Evolutionary conservation across 2,888 invertebrate genomes (phyloP).

Genomic region (Tipula confusa): DNA sequence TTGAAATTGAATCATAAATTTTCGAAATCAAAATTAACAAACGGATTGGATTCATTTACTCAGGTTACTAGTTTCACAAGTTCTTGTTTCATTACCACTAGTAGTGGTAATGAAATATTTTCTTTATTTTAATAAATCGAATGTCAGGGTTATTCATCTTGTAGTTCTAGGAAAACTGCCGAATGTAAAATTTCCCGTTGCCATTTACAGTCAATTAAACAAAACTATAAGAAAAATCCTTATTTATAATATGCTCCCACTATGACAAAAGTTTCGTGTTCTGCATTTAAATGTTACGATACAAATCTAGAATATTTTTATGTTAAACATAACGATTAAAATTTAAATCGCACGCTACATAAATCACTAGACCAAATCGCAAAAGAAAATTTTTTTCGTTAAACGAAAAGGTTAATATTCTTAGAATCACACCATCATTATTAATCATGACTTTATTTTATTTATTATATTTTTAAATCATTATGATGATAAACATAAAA

Average conservation of each 20-base stretch:
- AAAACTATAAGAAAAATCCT: neutral
- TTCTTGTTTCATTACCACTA: no score
- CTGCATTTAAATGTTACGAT: neutral
- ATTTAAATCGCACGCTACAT: conserved; percentile 25
- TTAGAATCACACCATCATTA: conserved; percentile 20
- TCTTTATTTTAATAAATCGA: no score
- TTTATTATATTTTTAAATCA: conserved; percentile 16
- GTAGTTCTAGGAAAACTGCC: no score
- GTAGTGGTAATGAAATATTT: no score
- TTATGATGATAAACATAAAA: neutral
- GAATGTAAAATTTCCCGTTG: neutral
- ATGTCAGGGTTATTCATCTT: no score
- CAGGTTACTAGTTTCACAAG: no score
- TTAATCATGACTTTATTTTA: neutral
- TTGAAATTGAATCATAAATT: no score
- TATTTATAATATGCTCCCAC: neutral
- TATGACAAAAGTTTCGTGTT: neutral
- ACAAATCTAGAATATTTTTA: neutral
- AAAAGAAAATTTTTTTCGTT: neutral
- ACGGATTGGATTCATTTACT: no score
- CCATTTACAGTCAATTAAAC: neutral
- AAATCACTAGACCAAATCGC: conserved; percentile 7
- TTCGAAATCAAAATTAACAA: no score
- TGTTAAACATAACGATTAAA: neutral
- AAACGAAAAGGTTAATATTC: neutral